Evolutionary conservation across 2,113 vertebrate species (phyloP).

Genomic region (Aix galericulata): DNA sequence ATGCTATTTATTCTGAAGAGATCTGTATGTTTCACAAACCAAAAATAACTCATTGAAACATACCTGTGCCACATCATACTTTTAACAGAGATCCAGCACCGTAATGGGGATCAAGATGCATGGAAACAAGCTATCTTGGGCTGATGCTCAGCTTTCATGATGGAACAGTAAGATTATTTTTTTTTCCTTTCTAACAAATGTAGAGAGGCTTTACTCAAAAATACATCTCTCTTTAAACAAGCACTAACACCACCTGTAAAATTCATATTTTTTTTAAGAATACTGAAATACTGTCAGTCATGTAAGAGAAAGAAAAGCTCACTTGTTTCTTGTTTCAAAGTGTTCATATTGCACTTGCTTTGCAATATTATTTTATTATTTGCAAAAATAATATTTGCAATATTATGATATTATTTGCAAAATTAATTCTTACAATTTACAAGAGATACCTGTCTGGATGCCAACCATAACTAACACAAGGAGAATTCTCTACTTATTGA

Average conservation of each 20-base stretch:
- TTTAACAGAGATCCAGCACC: background rate
- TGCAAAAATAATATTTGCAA: background rate
- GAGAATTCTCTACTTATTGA: background rate
- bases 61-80: background rate
- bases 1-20: background rate
- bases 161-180: background rate
- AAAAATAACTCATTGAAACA: background rate
- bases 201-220: background rate
- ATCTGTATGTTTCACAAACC: background rate
- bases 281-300: background rate
- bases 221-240: background rate
- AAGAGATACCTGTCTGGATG: background rate
- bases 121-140: background rate
- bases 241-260: background rate
- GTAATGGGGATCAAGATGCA: background rate
- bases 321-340: background rate
- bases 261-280: background rate
- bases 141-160: background rate
- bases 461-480: background rate
- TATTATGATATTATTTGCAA: background rate
- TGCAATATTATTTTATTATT: background rate
- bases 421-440: background rate
- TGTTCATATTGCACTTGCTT: background rate
- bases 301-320: background rate
- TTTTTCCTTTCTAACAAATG: background rate